Conservation (phyloP, 2,113 vertebrate genomes). For the Nyctibius bracteatus region DNA sequence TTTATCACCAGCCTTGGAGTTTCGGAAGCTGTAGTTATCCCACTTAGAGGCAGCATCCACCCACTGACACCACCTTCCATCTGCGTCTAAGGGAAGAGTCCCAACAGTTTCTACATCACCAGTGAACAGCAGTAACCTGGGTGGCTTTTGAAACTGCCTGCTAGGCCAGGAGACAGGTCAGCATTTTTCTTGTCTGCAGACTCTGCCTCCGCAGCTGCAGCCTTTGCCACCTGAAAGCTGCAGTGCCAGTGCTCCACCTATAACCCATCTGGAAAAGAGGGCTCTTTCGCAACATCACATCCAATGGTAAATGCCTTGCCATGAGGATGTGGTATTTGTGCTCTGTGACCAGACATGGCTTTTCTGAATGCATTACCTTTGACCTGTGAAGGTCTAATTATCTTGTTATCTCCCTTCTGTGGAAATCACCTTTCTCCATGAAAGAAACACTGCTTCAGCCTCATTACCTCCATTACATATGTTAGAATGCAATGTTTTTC, state of each 20-base stretch:
- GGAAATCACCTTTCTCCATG: background rate
- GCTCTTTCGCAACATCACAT: background rate
- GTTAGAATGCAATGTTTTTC: background rate
- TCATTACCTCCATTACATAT: background rate
- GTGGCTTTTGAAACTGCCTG: background rate
- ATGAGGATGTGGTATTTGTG: accelerated
- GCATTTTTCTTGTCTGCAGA: background rate
- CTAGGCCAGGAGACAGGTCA: background rate
- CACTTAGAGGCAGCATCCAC: background rate
- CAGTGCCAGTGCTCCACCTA: background rate
- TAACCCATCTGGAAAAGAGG: background rate
- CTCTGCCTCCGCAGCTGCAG: background rate
- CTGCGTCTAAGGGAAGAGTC: background rate
- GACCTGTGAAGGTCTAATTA: background rate
- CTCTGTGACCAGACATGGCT: background rate
- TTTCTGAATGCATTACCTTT: background rate
- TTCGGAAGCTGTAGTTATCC: background rate
- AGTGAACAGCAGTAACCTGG: background rate
- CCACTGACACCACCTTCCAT: background rate
- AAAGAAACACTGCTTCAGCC: background rate
- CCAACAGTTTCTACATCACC: background rate
- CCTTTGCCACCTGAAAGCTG: background rate
- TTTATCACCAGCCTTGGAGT: background rate
- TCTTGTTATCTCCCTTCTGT: background rate
- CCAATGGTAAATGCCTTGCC: background rate